Base-by-base conservation (phyloP, 2,888 invertebrate genomes). In the Asteroscopus sphinx region DNA sequence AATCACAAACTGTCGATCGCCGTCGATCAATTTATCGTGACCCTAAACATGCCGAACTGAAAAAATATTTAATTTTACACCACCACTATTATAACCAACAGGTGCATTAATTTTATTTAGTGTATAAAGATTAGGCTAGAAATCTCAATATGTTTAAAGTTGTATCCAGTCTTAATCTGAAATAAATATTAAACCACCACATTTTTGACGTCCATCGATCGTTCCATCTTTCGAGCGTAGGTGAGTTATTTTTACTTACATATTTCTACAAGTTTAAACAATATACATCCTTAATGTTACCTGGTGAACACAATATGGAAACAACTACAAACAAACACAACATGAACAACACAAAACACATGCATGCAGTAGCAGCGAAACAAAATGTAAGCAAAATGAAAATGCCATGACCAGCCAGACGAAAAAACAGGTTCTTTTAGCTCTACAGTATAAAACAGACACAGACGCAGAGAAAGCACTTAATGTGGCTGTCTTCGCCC, bases 361-460 rank as follows among this genome's bases (percentile, higher is more conserved):
- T 36, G 58, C 68, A 68, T 63, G 68, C 55, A 62, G 32, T 33
- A 57, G 53, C 70, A 28, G 49, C 49, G 25, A n/a, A 52, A 60
- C n/a, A 42, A 21, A 53, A 53, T 13, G 21, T 53, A 71, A 51
- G 68, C 68, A 35, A 58, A 25, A 51, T 49, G 52, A 51, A 28
- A 36, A 57, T 54, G 51, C 54, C 36, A 60, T 46, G 49, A 56
- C n/a, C 49, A 56, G 40, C 51, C 45, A 45, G 15, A 39, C 33
- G 15, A 17, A 11, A 28, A 26, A 45, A 58, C 4, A 32, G 26
- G n/a, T 37, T 53, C 0, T 41, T 58, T 46, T 46, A 67, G 54
- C 36, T n/a, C 51, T 15, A 40, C 39, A 13, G 33, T 16, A 54
- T 46, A 9, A 37, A 53, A 42, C 28, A n/a, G 3, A 51, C 33